Base-by-base conservation (phyloP, 2,888 invertebrate species). In the Nymphalis polychloros region DNA sequence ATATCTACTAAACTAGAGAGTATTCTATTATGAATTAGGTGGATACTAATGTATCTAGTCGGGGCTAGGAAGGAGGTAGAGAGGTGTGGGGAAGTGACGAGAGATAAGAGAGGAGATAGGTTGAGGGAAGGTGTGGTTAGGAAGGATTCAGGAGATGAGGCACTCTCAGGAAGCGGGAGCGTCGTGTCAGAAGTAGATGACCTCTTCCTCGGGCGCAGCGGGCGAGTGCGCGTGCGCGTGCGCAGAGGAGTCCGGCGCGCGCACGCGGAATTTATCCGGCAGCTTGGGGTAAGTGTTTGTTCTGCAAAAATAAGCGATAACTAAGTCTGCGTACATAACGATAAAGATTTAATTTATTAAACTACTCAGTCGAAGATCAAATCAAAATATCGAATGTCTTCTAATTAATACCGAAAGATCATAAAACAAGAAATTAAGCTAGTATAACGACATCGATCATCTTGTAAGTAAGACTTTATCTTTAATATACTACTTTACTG, bases 251-350 rank as follows among this genome's bases (percentile, higher is more conserved):
- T 92, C 93, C 13, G 94, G 93, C 1, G 93, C 94, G 10, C 94
- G 93, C 59, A 94, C 93, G 69, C 95, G 94, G 86, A 95, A 95
- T 82, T 95, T 94, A 75, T 95, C 95, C 57, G 95, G 95, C 63
- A 95, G 84, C 83, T 95, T 95, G 27, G 96, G 95, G 85, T 95
- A 95, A 0, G 96, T 95, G 85, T 95, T 95, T 47, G 95, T 95
- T 81, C 95, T 94, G 80, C 8, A 4, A 4, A 48, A 8, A 6
- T 31, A 31, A 31, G 27, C 27, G 6, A 31, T 31, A 6, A 31
- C 27, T 31, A 31, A 6, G 6, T 31, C 27, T 31, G 27, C 27
- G 6, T 31, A 31, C 27, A 31, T 31, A 6, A 31, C 27, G 27
- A 31, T 31, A 31, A 31, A 31, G 10, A 41, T 41, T 10, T 8